phyloP scores from a whole-genome alignment of 2,113 vertebrate genomes.

The Mirza zaza region DNA sequence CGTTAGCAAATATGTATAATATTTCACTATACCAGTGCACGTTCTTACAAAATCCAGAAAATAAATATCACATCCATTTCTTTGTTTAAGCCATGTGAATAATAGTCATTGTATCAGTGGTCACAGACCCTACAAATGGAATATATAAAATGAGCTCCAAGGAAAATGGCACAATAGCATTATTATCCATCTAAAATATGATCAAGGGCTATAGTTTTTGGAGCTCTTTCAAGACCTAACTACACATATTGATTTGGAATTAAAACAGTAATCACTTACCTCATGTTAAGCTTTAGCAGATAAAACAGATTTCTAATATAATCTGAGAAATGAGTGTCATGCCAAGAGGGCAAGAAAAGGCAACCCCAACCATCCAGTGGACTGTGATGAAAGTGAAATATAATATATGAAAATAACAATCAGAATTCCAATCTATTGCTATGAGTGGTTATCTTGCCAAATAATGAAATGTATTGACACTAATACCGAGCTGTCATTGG shows the following conservation, averaged over 20 bases:
- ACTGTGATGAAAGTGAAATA: not conserved
- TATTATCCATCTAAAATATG: not conserved
- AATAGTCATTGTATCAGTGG: not conserved
- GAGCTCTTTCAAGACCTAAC: slow-evolving; percentile 34
- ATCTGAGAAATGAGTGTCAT: slow-evolving; percentile 34
- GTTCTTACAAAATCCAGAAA: not conserved
- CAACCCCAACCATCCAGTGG: not conserved
- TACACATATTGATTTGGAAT: slow-evolving; percentile 40
- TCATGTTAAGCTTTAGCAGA: slow-evolving; percentile 51
- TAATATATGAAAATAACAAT: not conserved
- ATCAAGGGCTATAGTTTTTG: not conserved
- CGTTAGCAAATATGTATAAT: not conserved
- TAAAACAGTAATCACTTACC: slow-evolving; percentile 50
- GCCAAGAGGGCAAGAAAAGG: slow-evolving; percentile 33
- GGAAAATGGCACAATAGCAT: not conserved
- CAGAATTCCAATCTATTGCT: slow-evolving; percentile 16
- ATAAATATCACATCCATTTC: not conserved
- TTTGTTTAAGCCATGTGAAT: not conserved
- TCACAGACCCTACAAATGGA: not conserved
- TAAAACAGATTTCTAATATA: slow-evolving; percentile 56
- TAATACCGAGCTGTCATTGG: not conserved
- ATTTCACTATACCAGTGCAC: not conserved
- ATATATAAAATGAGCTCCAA: not conserved
- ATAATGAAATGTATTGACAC: slow-evolving; percentile 55
- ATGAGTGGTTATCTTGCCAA: slow-evolving; percentile 6